Evolutionary conservation across 2,888 invertebrate species (phyloP).

Genomic region (Xanthia icteritia): DNA sequence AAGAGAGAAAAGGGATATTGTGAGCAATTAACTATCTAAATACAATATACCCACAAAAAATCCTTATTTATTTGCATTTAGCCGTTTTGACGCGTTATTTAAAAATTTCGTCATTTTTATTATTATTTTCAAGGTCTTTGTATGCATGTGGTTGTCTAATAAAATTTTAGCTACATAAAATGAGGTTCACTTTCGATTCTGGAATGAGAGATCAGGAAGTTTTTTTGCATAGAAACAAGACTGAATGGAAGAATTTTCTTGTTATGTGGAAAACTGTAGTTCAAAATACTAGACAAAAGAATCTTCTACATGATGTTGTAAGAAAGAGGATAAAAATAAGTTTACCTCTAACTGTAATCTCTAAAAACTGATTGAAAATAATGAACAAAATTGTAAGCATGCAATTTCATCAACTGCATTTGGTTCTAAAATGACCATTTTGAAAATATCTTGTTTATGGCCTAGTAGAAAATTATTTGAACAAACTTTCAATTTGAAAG

Average conservation of each 20-base stretch:
- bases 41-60: constrained; percentile 58
- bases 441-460: constrained; percentile 5
- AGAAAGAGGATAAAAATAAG: background rate
- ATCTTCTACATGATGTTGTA: constrained; percentile 4
- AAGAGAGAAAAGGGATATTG: constrained; percentile 63
- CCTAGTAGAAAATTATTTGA: constrained; percentile 1
- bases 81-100: constrained; percentile 6
- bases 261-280: constrained; percentile 31
- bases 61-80: constrained; percentile 50
- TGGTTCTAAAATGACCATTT: background rate
- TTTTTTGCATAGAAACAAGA: constrained; percentile 71
- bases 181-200: constrained; percentile 80
- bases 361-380: constrained; percentile 16
- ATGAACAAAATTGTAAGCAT: background rate
- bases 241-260: constrained; percentile 76
- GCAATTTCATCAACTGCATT: constrained; percentile 8
- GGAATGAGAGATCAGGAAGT: constrained; percentile 84
- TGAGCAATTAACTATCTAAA: constrained; percentile 68
- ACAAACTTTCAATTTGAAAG: background rate
- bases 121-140: constrained; percentile 31
- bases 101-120: constrained; percentile 28
- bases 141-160: constrained; percentile 36
- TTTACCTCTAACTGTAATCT: background rate
- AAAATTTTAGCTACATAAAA: constrained; percentile 75
- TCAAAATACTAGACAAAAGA: background rate